A percentile compares a stretch with the other conserved stretches of the same genome.
These are phyloP conservation scores for Eulemur coronatus DNA, from an alignment of 2,797 vertebrate genomes.

Conservation along the genomic window DNA sequence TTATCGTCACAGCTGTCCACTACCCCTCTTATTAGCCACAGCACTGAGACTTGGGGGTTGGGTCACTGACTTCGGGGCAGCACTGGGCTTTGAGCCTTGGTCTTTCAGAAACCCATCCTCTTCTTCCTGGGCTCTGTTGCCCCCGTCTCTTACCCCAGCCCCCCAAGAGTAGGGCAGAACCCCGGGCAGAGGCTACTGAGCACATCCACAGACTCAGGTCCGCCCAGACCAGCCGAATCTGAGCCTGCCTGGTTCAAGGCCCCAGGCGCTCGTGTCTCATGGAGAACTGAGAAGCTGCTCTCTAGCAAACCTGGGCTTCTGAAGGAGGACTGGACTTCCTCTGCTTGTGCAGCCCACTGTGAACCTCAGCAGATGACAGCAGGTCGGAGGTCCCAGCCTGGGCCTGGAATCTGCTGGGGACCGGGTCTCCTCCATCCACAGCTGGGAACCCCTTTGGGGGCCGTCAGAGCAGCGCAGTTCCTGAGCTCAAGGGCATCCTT, in stretches of 20 bases:
- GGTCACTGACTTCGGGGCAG: neutral
- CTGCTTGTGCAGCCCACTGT: no score
- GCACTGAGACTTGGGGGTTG: neutral
- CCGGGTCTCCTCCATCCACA: neutral
- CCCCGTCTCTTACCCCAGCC: neutral
- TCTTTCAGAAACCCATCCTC: rapidly evolving
- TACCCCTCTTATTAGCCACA: neutral
- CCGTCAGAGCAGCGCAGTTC: neutral
- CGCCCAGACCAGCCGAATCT: neutral
- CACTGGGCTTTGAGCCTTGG: neutral
- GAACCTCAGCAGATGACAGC: no score
- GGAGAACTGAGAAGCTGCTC: neutral
- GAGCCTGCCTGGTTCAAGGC: rapidly evolving
- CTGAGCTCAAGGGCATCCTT: rapidly evolving
- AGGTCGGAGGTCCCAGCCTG: no score
- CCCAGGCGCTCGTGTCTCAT: neutral
- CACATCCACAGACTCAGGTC: neutral
- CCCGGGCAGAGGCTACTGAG: neutral
- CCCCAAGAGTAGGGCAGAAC: neutral
- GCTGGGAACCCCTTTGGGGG: neutral
- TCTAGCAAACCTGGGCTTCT: neutral
- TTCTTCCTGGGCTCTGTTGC: neutral
- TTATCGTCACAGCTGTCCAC: rapidly evolving
- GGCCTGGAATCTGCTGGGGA: no score
- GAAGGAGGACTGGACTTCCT: no score